Evolutionary conservation across 2,888 invertebrate species (phyloP).

Genomic region (Macroteleia sp.): DNA sequence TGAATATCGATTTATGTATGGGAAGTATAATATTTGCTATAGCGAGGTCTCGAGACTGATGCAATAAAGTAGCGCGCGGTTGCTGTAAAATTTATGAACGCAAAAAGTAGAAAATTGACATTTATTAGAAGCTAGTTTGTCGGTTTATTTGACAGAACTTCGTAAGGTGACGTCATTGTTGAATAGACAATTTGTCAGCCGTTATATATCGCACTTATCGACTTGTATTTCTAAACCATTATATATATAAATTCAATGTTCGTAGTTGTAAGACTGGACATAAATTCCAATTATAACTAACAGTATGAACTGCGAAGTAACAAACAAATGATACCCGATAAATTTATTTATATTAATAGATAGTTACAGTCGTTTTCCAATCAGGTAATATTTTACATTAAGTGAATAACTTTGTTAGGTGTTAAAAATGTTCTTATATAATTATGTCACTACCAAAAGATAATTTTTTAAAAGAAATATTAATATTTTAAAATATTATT

Average conservation of each 20-base stretch:
- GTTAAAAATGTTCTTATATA: too few relatives aligned
- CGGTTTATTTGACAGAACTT: neutral
- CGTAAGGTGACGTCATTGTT: neutral
- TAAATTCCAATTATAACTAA: neutral
- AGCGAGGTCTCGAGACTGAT: neutral
- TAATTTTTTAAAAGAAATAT: too few relatives aligned
- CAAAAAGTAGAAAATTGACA: neutral
- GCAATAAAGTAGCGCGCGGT: neutral
- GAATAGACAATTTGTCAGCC: neutral
- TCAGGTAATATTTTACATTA: too few relatives aligned
- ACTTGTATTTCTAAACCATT: neutral
- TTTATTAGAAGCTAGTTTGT: neutral
- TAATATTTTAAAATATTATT: too few relatives aligned
- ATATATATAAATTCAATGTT: neutral
- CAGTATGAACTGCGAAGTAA: neutral
- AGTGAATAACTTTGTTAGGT: too few relatives aligned
- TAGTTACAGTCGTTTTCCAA: too few relatives aligned
- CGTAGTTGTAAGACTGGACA: neutral
- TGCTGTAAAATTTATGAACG: neutral
- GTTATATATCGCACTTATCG: neutral
- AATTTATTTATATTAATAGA: neutral
- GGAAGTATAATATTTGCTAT: conserved; percentile 12
- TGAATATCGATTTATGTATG: conserved; percentile 28
- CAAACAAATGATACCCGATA: neutral
- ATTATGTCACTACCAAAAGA: too few relatives aligned